Base-by-base conservation (phyloP, 2,113 vertebrate genomes). In the Piaya cayana region DNA sequence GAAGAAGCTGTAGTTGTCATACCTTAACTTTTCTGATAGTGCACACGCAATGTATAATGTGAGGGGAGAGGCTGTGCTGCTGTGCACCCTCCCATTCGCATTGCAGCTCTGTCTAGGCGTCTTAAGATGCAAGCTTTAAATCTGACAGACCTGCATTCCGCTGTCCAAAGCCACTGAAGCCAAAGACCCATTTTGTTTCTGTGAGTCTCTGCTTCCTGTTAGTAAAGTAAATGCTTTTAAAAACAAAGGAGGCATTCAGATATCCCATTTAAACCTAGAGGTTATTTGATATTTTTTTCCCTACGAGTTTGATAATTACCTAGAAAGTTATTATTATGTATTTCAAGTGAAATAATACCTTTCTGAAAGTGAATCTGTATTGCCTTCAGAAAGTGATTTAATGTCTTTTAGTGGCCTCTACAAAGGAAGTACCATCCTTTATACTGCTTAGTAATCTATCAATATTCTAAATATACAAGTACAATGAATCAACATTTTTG, bases 41-140 rank as follows among this genome's bases (percentile, higher is more conserved):
- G 8, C 9, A 14, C 26, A 20, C 0, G 4, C 10, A 26, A 2
- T 1, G 1, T 5, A 16, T 32, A 11, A 12, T 8, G 7, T 9
- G 43, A 9, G 15, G 10, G 30, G 22, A 37, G 27, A 0, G 1
- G 29, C 17, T 34, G 45, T 49, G 64, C 16, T 87, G 59, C 59
- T 80, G n/a, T 39, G 16, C 19, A 8, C 6, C 7, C 56, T 58
- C 2, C 0, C 36, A 4, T 29, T 30, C 18, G 0, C 11, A 6
- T 3, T 53, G 36, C 64, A 59, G 52, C 27, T 45, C 36, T 3
- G 2, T 59, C 52, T 5, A 3, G 68, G 55, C 30, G 12, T 45
- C 26, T 63, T 9, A 17, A 53, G 79, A 6, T 4, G 2, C 21
- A 37, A 37, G 26, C 39, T 71, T 29, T 69, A 30, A 27, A 4